Percentiles rank a stretch among this genome's conserved stretches.
phyloP scores from a whole-genome alignment of 2,113 vertebrate species.

The Rhea pennata region DNA sequence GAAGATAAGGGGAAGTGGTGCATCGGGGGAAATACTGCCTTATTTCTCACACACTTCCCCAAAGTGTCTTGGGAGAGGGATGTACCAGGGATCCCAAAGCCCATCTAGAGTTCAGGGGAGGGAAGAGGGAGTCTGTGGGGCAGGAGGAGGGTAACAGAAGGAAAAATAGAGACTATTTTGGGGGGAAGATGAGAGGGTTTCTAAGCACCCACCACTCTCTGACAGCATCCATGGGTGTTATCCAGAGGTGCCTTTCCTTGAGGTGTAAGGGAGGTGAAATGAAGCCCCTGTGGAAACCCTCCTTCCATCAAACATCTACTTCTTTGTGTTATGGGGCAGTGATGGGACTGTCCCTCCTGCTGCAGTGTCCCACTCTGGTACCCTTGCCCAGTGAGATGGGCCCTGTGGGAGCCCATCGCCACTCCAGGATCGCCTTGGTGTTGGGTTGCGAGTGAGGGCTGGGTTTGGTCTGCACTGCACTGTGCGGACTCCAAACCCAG shows the following conservation, averaged over 20 bases:
- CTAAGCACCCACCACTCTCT: not conserved
- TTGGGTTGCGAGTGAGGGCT: not conserved
- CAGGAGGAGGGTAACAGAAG: not conserved
- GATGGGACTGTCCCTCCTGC: not conserved
- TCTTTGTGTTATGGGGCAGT: not conserved
- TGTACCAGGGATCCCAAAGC: not conserved
- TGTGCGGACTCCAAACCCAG: not conserved
- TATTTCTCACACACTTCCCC: not conserved
- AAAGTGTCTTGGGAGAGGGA: too few relatives aligned
- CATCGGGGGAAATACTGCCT: not conserved
- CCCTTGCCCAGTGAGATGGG: accelerated
- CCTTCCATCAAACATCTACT: not conserved
- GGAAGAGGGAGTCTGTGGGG: not conserved
- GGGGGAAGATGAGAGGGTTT: not conserved
- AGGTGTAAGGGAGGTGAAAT: not conserved
- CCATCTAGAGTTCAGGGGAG: not conserved
- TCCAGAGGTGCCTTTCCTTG: not conserved
- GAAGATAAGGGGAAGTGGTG: not conserved
- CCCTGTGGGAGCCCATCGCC: accelerated
- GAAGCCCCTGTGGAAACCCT: not conserved
- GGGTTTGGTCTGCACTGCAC: not conserved
- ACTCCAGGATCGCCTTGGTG: accelerated
- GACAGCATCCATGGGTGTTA: not conserved
- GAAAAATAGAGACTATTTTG: not conserved
- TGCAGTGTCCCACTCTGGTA: not conserved